Conservation (phyloP, 2,113 vertebrate species). For the Cinclus cinclus region DNA sequence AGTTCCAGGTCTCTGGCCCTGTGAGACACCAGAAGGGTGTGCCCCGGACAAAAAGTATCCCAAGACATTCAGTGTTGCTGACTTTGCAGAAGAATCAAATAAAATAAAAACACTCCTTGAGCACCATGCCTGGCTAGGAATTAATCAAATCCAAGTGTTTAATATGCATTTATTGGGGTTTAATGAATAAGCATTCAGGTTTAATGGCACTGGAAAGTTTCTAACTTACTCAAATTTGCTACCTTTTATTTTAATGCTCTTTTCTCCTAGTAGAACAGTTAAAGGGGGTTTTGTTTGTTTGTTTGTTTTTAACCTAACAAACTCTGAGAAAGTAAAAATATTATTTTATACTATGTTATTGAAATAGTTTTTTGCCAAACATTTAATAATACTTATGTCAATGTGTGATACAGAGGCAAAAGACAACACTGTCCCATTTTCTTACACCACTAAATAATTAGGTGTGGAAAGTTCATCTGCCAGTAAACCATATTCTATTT, state of each 20-base stretch:
- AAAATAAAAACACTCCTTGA: background rate
- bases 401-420: background rate
- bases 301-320: background rate
- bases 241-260: background rate
- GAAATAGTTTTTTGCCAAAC: background rate
- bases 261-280: background rate
- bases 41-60: background rate
- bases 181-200: background rate
- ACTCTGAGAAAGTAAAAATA: background rate
- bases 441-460: background rate
- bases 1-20: background rate
- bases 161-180: background rate
- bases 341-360: background rate
- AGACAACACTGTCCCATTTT: background rate
- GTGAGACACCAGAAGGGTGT: background rate
- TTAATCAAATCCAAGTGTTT: background rate
- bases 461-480: background rate
- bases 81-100: background rate
- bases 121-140: background rate
- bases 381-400: background rate
- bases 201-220: background rate
- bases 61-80: background rate
- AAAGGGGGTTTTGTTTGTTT: too few relatives aligned
- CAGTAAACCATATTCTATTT: fast-evolving
- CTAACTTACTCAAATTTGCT: background rate